Evolutionary conservation across 2,888 invertebrate genomes (phyloP), one percentile per base, ranked within the genome.

Genomic region (Drosophila borealis): DNA sequence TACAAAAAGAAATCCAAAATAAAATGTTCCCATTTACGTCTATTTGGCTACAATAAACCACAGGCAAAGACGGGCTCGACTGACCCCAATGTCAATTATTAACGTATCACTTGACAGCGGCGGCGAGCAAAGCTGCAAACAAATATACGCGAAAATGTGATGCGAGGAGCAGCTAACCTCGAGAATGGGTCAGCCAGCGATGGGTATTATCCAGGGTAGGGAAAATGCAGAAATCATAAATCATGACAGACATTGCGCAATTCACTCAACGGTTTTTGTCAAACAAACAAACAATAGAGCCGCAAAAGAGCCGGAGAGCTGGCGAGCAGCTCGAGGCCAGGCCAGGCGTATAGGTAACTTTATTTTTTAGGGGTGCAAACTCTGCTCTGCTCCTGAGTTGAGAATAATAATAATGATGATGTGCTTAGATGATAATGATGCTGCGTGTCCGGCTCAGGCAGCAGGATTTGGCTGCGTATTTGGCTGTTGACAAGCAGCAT

Each of bases 41-140:
- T 71, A 81, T 83, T 78, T 69, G 70, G 74, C 74, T 71, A 74
- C 80, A 60, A 83, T 80, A 86, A 80, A 88, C 84, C 84, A 72
- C 87, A 81, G 81, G 63, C 68, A 50, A 46, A 76, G 61, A 61
- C 73, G 78, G 64, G 78, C 78, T 46, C 73, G 73, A 76, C 74
- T 90, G 90, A 91, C 90, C 90, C 90, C 90, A 86, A 85, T 88
- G 90, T 89, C 90, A 90, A 90, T 91, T 91, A 91, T 90, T 91
- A 90, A 91, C 90, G 90, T 91, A 91, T 90, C 91, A 90, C 90
- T 90, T 90, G 90, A 88, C 89, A 87, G 88, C 67, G 50, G 48
- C 39, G 56, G 29, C 50, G 78, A 29, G 78, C 71, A 80, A 73
- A 79, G 80, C 77, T 82, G 87, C 76, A 72, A 88, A 87, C 84